Base-by-base conservation (phyloP, 30 jellyfish, hydroid and myxozoan genomes). In the Aurelia coerulea region DNA sequence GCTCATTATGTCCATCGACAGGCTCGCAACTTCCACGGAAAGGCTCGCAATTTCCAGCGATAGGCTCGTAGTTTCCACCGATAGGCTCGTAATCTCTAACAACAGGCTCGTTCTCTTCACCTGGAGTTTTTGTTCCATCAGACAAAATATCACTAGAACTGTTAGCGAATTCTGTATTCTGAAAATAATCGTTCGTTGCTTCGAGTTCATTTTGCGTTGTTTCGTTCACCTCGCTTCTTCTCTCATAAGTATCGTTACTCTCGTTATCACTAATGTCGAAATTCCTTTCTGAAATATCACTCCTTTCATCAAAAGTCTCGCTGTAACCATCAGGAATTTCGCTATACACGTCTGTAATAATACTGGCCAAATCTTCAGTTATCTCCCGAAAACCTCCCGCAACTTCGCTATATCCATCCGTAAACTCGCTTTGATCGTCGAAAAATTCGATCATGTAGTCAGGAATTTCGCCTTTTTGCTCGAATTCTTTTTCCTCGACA, bases 341-440 rank as follows among this genome's bases (percentile, higher is more conserved):
- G 29, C 88, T 64, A 49, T n/a, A 16, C 1, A 18, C 49, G 18
- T 78, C 78, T 39, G 69, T 62, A 56, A 34, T 41, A 15, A 19
- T 62, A 29, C 78, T 13, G 12, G 78, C 68, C 16, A 62, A 7
- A 16, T 78, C 78, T 17, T 49, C 60, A 71, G 39, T 7, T 17
- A 54, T 56, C 58, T 75, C 74, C 6, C 59, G 37, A 34, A 15
- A 19, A 11, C 35, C 74, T 75, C 17, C 34, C 15, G 41, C n/a
- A 53, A 12, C 18, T 12, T 78, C 78, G 56, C 78, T 78, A n/a
- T 8, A 78, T 62, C 88, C 88, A 60, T 78, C 88, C 13, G 52
- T 78, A 65, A 78, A 34, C 54, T 78, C 88, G 65, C 78, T 60
- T 0, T 13, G 50, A 42, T 18, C 29, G 62, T 60, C 78, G 16